These are phyloP conservation scores for Scaptomyza polygonia DNA, from an alignment of 2,888 invertebrate species.

Conservation along the genomic window DNA sequence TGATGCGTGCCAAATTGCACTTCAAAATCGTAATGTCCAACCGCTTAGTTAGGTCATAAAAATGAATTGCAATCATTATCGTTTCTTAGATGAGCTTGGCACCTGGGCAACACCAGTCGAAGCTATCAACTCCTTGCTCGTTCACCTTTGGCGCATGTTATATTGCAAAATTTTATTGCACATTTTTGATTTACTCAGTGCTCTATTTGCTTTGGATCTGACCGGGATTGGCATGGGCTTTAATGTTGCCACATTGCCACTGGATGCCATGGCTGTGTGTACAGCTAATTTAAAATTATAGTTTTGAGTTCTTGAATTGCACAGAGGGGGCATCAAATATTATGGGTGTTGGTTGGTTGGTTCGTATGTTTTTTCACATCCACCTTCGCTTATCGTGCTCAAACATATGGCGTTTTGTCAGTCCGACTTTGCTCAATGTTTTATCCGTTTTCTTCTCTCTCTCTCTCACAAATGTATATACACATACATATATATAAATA, in stretches of 20 bases:
- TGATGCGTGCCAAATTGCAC: constrained; percentile 70
- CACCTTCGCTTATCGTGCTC: constrained; percentile 60
- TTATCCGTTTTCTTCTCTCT: constrained; percentile 11
- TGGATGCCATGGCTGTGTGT: not conserved
- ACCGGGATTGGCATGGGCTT: constrained; percentile 25
- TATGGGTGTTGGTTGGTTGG: not conserved
- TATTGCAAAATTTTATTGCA: constrained; percentile 72
- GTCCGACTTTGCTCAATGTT: constrained; percentile 57
- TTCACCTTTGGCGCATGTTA: constrained; percentile 50
- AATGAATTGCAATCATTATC: constrained; percentile 81
- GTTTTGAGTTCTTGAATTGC: constrained; percentile 53
- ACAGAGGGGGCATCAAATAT: constrained; percentile 7
- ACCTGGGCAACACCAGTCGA: constrained; percentile 7
- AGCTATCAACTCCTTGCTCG: not conserved
- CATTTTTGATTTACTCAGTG: constrained; percentile 69
- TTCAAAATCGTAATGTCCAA: constrained; percentile 61
- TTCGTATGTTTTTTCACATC: not conserved
- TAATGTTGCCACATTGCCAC: constrained; percentile 16
- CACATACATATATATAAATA: constrained; percentile 4
- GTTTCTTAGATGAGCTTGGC: constrained; percentile 71
- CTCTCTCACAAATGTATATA: constrained; percentile 13
- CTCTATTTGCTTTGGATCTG: constrained; percentile 37
- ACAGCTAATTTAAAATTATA: constrained; percentile 73
- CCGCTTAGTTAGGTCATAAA: constrained; percentile 68
- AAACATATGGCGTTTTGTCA: constrained; percentile 77